Conservation (phyloP, 2,113 vertebrate genomes). For the Crotophaga sulcirostris region DNA sequence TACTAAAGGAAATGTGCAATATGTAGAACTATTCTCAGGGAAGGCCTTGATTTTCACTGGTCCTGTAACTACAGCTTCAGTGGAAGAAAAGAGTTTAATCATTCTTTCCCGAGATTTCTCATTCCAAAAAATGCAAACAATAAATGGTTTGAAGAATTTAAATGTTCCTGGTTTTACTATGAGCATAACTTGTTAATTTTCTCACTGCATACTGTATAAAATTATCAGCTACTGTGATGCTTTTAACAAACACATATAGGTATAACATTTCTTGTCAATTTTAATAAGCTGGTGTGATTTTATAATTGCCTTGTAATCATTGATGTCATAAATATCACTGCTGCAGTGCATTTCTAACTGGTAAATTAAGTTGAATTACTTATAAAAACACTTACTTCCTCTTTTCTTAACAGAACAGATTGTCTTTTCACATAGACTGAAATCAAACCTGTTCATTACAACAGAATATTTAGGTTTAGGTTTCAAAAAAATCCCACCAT, state of each 20-base stretch:
- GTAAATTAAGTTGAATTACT: constrained; percentile 33
- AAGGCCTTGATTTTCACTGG: background rate
- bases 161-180: background rate
- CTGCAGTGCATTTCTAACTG: background rate
- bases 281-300: constrained; percentile 15
- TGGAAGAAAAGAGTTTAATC: background rate
- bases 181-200: background rate
- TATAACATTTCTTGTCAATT: constrained; percentile 9
- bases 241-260: background rate
- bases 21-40: background rate
- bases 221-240: background rate
- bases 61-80: background rate
- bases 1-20: background rate
- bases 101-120: background rate
- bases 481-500: background rate
- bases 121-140: background rate
- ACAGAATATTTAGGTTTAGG: background rate
- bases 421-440: background rate
- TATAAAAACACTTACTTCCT: background rate
- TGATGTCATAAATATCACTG: constrained; percentile 41
- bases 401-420: background rate
- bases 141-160: background rate
- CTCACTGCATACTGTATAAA: background rate
- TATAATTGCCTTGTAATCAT: constrained; percentile 46
- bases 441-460: background rate